phyloP scores from a whole-genome alignment of 2,797 vertebrate species.

The Hephaestus fuliginosus region DNA sequence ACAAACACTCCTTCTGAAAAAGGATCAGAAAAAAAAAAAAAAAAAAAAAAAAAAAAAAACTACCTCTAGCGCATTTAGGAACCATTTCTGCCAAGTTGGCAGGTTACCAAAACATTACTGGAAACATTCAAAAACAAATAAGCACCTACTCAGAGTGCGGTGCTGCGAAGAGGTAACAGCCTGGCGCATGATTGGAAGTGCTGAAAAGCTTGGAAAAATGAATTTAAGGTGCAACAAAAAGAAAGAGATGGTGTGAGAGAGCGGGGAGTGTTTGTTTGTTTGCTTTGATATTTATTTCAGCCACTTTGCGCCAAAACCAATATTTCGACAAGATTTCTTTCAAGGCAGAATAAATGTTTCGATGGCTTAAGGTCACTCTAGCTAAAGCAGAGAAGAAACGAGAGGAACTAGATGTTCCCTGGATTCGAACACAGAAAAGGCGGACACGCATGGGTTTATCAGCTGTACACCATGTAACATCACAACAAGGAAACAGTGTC shows the following conservation, averaged over 20 bases:
- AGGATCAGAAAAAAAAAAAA: constrained; percentile 38
- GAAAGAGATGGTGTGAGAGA: not conserved
- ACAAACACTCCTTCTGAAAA: constrained; percentile 47
- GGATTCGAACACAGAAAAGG: constrained; percentile 10
- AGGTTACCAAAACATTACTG: constrained; percentile 70
- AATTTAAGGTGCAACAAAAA: constrained; percentile 39
- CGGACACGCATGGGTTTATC: not conserved
- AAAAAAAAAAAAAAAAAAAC: constrained; percentile 25
- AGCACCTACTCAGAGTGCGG: constrained; percentile 54
- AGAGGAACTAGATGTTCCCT: not conserved
- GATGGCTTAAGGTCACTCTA: constrained; percentile 16
- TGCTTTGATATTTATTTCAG: constrained; percentile 26
- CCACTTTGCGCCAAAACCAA: constrained; percentile 22
- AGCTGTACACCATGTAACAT: not conserved
- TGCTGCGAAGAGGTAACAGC: constrained; percentile 39
- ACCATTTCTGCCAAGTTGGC: constrained; percentile 66
- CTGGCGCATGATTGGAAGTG: constrained; percentile 35
- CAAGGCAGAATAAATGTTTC: constrained; percentile 26
- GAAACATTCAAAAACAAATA: constrained; percentile 76
- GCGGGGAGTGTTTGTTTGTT: constrained; percentile 27
- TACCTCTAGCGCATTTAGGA: constrained; percentile 50
- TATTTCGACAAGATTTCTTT: constrained; percentile 36
- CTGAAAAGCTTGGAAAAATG: constrained; percentile 39
- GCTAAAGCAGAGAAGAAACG: not conserved
- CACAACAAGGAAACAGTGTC: not conserved